These are phyloP conservation scores for Calameuta filiformis DNA, from an alignment of 2,888 invertebrate genomes.

Conservation along the genomic window DNA sequence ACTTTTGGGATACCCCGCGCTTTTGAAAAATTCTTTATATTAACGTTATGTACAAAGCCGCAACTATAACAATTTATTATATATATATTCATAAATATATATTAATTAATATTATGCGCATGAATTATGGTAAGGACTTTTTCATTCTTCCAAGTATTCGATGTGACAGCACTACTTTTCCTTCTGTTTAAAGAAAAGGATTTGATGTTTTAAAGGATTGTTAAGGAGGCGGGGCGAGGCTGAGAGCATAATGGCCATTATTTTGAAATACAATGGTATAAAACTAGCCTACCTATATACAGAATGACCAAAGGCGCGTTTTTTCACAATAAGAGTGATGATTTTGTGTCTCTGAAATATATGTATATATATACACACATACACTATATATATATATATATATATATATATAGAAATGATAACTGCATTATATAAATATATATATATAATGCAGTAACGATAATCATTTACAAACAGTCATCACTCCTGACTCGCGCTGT, in stretches of 20 bases:
- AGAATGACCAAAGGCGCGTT: slow-evolving; percentile 38
- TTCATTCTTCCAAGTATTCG: neutral
- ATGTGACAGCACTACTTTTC: neutral
- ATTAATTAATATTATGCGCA: slow-evolving; percentile 32
- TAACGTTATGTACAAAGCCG: slow-evolving; percentile 42
- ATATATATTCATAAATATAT: slow-evolving; percentile 26
- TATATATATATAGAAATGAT: no score
- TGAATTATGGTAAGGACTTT: neutral
- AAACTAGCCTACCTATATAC: slow-evolving; percentile 64
- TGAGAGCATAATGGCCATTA: slow-evolving; percentile 6
- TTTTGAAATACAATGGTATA: slow-evolving; percentile 48
- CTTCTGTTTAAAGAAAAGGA: neutral
- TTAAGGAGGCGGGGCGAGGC: neutral
- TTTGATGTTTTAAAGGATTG: neutral
- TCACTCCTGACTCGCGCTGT: neutral
- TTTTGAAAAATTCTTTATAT: neutral
- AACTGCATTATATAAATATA: no score
- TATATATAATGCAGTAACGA: neutral
- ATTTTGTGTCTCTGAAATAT: neutral
- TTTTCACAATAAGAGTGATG: neutral
- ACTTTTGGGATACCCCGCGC: slow-evolving; percentile 2
- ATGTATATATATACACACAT: neutral
- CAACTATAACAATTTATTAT: slow-evolving; percentile 30
- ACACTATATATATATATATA: no score
- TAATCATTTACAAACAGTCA: neutral